phyloP scores from a whole-genome alignment of 2,797 vertebrate species.

The Gymnothorax javanicus region DNA sequence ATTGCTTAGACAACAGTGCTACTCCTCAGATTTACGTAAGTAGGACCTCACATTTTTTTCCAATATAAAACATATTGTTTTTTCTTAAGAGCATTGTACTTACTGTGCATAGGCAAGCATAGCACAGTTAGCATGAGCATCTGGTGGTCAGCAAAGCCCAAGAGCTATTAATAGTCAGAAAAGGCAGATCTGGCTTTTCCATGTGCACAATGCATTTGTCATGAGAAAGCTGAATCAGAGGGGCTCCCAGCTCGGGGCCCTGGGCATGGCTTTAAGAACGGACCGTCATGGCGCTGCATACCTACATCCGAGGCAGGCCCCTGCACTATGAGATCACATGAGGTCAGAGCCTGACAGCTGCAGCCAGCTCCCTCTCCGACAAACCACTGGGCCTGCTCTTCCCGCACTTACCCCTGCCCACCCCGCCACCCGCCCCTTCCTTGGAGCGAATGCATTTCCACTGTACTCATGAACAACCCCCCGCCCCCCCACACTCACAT shows the following conservation, averaged over 20 bases:
- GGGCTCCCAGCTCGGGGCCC: slow-evolving; percentile 56
- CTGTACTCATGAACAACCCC: slow-evolving; percentile 35
- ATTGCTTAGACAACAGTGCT: slow-evolving; percentile 22
- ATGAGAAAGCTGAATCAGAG: slow-evolving; percentile 59
- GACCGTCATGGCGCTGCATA: slow-evolving; percentile 7
- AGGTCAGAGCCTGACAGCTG: slow-evolving; percentile 46
- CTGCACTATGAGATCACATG: slow-evolving; percentile 32
- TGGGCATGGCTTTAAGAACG: slow-evolving; percentile 32
- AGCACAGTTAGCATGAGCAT: slow-evolving; percentile 44
- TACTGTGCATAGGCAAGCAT: slow-evolving; percentile 46
- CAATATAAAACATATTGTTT: neutral
- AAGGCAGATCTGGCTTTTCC: slow-evolving; percentile 60
- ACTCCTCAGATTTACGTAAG: slow-evolving; percentile 40
- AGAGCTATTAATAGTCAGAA: slow-evolving; percentile 67
- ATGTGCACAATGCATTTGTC: slow-evolving; percentile 56
- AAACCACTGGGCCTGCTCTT: slow-evolving; percentile 35
- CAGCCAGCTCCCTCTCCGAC: slow-evolving; percentile 32
- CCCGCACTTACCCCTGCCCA: neutral
- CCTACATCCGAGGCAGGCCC: slow-evolving; percentile 27
- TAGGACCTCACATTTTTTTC: neutral
- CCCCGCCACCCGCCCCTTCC: neutral
- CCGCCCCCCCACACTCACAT: slow-evolving; percentile 10
- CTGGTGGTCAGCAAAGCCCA: slow-evolving; percentile 45
- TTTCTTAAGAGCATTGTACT: slow-evolving; percentile 43
- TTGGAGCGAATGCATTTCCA: neutral